Conservation (phyloP, 2,888 invertebrate species). For the Thera obeliscata region DNA sequence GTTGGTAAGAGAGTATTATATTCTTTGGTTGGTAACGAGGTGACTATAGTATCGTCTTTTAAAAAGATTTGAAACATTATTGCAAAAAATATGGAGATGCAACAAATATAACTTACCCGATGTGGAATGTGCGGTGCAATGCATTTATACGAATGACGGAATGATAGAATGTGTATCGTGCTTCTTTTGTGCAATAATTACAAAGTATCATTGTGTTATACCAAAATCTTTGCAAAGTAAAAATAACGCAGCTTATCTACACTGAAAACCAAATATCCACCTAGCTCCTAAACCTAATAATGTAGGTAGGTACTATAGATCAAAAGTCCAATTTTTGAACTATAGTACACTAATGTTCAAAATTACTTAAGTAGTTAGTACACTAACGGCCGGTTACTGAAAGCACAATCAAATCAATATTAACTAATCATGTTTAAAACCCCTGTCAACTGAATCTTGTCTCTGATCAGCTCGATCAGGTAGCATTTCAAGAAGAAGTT, state of each 20-base stretch:
- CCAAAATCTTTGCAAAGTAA: slow-evolving; percentile 1
- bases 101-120: slow-evolving; percentile 66
- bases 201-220: slow-evolving; percentile 6
- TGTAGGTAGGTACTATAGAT: no score
- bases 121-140: slow-evolving; percentile 51
- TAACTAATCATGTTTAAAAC: no score
- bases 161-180: slow-evolving; percentile 37
- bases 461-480: no score
- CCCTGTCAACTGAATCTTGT: no score
- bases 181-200: slow-evolving; percentile 34
- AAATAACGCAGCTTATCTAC: background rate
- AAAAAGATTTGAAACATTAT: slow-evolving; percentile 42
- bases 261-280: slow-evolving; percentile 28
- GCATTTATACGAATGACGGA: slow-evolving; percentile 41
- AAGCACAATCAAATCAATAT: no score
- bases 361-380: no score
- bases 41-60: background rate
- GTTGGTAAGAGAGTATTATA: no score
- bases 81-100: slow-evolving; percentile 45
- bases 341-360: no score
- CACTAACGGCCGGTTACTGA: no score
- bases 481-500: no score
- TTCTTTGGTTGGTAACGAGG: no score
- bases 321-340: no score
- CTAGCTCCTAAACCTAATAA: background rate